Evolutionary conservation across 2,888 invertebrate genomes (phyloP), one percentile per base, ranked within the genome.

Genomic region (Xestoiulus laeticollis): DNA sequence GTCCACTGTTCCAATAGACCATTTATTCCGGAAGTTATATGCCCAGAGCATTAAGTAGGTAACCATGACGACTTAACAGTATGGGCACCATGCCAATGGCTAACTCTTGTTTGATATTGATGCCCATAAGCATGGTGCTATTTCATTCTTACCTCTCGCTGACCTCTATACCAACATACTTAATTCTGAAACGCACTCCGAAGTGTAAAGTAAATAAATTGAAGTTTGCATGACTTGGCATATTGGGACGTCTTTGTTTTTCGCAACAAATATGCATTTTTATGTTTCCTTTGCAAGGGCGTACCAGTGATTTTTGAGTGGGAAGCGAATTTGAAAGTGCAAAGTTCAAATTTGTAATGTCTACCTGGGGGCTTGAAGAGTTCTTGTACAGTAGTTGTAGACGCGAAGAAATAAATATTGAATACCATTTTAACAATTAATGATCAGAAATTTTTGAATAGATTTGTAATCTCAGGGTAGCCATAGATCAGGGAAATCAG

Each of bases 111-210:
- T n/a, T n/a, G 5, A 59, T n/a, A 59, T 10, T 3, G 16, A 6
- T 48, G 48, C 16, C 48, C 48, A 48, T 48, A 6, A 48, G 16
- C 1, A 59, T 48, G 1, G 48, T 16, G 48, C 1, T 48, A 48
- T 38, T 38, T 38, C 38, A 38, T 38, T 6, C 38, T 38, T 38
- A 38, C 38, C 48, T 48, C 48, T 8, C 48, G 16, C 19, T 59
- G 59, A 59, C 59, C 59, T 59, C 59, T 59, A 59, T n/a, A 59
- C n/a, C 59, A 59, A 59, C n/a, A 48, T 59, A 59, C 59, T 59
- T 59, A 59, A 59, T n/a, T 59, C 59, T 59, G n/a, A 59, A 59
- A 59, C 19, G 59, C 59, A 59, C n/a, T 14, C 59, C 5, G n/a
- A n/a, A 59, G 59, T 59, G 59, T 59, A 59, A n/a, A 59, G 59